phyloP scores from a whole-genome alignment of 2,797 vertebrate genomes.

The Hyperoplus lanceolatus region DNA sequence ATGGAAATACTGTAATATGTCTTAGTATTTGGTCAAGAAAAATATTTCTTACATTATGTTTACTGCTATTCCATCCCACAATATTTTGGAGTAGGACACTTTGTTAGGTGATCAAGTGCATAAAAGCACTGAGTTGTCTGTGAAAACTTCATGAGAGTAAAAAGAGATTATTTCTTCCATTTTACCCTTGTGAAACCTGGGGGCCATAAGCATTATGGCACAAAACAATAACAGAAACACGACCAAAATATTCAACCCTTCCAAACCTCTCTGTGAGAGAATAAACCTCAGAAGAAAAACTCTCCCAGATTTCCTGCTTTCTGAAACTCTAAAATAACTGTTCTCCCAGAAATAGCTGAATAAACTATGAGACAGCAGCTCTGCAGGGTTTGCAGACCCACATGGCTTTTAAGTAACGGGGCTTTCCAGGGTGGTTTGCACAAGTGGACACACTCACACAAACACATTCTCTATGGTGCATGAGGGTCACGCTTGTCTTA shows the following conservation, averaged over 20 bases:
- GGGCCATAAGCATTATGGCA: background rate
- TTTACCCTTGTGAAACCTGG: background rate
- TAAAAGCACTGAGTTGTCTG: constrained; percentile 2
- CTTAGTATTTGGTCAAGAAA: background rate
- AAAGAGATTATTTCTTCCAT: constrained; percentile 7
- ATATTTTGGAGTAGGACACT: background rate
- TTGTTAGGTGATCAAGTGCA: background rate
- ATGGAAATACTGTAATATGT: no score
- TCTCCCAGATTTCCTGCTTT: constrained; percentile 59
- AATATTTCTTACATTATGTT: background rate
- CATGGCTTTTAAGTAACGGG: constrained; percentile 69
- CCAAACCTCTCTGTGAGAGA: constrained; percentile 48
- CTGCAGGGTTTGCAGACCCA: constrained; percentile 59
- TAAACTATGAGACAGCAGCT: constrained; percentile 76
- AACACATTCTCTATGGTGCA: constrained; percentile 48
- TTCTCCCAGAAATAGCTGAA: constrained; percentile 70
- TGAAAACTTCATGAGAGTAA: background rate
- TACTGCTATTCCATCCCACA: background rate
- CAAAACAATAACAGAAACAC: constrained; percentile 31
- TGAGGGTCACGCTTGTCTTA: constrained; percentile 71
- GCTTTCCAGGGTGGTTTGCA: constrained; percentile 77
- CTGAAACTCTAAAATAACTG: constrained; percentile 47
- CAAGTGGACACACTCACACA: constrained; percentile 39
- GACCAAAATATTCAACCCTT: constrained; percentile 37
- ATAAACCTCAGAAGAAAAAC: constrained; percentile 29